phyloP scores from a whole-genome alignment of 2,113 vertebrate species.

The Sphaerodactylus townsendi region DNA sequence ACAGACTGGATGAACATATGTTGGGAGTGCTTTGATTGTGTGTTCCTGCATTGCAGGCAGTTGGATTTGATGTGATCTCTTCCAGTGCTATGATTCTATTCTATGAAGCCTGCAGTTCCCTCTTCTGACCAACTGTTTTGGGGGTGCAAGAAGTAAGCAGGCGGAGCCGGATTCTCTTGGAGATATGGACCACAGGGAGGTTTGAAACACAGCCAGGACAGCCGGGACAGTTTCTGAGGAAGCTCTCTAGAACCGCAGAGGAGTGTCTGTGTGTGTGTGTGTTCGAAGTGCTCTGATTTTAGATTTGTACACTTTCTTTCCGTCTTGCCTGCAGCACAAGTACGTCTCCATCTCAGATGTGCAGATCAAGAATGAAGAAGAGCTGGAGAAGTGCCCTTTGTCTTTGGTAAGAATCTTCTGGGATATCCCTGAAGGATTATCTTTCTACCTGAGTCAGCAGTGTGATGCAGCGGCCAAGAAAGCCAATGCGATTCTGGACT shows the following conservation, averaged over 20 bases:
- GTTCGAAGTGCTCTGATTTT: background rate
- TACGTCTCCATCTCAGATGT: constrained; percentile 94
- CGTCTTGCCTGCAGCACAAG: constrained; percentile 84
- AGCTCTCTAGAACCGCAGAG: background rate
- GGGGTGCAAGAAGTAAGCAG: background rate
- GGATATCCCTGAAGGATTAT: background rate
- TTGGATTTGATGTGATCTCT: no score
- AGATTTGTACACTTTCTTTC: background rate
- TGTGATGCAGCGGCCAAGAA: no score
- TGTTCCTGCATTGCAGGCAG: no score
- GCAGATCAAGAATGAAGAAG: constrained; percentile 92
- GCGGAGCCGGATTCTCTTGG: no score
- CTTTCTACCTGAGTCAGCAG: no score
- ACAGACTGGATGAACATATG: no score
- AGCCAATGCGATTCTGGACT: no score
- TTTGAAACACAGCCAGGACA: background rate
- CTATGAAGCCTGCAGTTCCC: no score
- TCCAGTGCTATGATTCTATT: no score
- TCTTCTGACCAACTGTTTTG: background rate
- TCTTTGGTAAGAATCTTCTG: constrained; percentile 83
- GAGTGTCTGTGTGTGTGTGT: background rate
- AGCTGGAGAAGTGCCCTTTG: constrained; percentile 92
- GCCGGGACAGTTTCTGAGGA: background rate
- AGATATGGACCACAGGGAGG: background rate
- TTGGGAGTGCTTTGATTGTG: no score